phyloP scores from a whole-genome alignment of 2,797 vertebrate genomes.

The Phataginus tricuspis region DNA sequence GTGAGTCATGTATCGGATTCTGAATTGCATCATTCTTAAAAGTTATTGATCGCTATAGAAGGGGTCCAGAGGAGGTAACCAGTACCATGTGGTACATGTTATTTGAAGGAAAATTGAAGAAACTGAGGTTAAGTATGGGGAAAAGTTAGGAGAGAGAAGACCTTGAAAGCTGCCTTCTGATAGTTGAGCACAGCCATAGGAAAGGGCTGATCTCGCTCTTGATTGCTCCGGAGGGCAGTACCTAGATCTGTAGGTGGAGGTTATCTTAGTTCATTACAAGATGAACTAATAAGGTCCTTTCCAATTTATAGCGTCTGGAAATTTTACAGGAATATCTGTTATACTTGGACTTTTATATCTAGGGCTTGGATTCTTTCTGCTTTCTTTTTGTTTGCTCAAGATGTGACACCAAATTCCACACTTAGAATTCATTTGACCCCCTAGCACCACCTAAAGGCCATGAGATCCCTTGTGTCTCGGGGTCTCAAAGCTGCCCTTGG shows the following conservation, averaged over 20 bases:
- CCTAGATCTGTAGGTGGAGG: neutral
- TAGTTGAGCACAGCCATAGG: neutral
- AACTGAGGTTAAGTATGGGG: neutral
- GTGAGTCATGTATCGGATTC: neutral
- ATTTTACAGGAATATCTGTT: neutral
- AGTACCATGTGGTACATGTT: neutral
- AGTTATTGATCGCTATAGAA: neutral
- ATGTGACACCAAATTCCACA: neutral
- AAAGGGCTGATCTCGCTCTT: neutral
- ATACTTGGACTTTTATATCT: neutral
- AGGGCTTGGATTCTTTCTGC: neutral
- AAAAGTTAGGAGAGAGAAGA: neutral
- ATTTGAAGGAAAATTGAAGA: slow-evolving; percentile 32
- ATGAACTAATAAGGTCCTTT: neutral
- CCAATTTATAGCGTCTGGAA: neutral
- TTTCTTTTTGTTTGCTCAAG: slow-evolving; percentile 18
- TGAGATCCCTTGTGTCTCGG: neutral
- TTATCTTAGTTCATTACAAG: neutral
- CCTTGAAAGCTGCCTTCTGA: neutral
- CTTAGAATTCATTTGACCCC: neutral
- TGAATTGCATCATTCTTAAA: neutral
- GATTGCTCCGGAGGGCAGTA: neutral
- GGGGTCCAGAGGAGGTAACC: neutral
- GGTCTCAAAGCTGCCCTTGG: neutral
- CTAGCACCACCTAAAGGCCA: neutral